Conservation (phyloP, 2,797 vertebrate species). For the Nannoperca obscura region DNA sequence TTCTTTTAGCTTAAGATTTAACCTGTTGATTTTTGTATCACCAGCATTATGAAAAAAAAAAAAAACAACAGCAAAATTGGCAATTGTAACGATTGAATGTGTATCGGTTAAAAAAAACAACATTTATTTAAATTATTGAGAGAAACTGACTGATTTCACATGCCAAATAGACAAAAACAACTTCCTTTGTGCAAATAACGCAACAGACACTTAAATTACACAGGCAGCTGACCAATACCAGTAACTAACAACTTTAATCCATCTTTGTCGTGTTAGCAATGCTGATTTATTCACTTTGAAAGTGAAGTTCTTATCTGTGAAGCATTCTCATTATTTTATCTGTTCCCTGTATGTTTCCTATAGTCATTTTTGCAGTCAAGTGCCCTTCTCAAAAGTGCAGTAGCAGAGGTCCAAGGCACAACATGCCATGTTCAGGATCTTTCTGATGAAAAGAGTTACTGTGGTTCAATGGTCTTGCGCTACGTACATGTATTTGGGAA, state of each 20-base stretch:
- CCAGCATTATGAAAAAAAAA: too few species aligned
- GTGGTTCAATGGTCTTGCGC: constrained; percentile 50
- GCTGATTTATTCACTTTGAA: constrained; percentile 25
- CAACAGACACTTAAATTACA: neutral
- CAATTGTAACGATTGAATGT: neutral
- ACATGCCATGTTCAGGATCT: constrained; percentile 59
- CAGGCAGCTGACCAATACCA: neutral
- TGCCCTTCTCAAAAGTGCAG: constrained; percentile 57
- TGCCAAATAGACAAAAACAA: neutral
- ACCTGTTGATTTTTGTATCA: neutral
- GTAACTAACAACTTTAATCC: constrained; percentile 11
- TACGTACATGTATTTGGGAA: constrained; percentile 62
- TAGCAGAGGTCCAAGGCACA: constrained; percentile 70
- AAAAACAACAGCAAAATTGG: neutral
- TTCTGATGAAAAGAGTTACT: constrained; percentile 60
- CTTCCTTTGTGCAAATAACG: neutral
- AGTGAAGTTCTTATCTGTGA: constrained; percentile 19
- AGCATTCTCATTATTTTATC: constrained; percentile 22
- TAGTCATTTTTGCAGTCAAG: constrained; percentile 33
- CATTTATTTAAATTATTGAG: neutral
- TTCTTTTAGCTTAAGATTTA: constrained; percentile 3
- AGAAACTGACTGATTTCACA: neutral
- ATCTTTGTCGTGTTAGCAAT: constrained; percentile 12
- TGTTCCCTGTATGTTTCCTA: constrained; percentile 19
- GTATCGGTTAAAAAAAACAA: neutral